Base-by-base conservation (phyloP, 2,888 invertebrate species). In the Eumerus sabulonum region DNA sequence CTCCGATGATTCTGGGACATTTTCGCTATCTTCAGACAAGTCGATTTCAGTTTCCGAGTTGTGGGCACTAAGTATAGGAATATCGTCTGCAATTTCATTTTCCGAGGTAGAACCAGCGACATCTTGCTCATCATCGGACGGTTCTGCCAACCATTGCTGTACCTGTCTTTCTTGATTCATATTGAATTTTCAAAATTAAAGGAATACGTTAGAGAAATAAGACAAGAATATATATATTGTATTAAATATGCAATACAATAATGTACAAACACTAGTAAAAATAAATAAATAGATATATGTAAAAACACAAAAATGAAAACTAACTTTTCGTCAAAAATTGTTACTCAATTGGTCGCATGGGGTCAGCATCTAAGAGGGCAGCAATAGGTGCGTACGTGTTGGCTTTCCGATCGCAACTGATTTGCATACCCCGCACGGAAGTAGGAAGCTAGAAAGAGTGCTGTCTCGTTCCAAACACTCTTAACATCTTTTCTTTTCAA, bases 31-130 rank as follows among this genome's bases (percentile, higher is more conserved):
- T 27, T 27, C 27, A 7, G 27, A 27, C 27, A 27, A 2, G 2
- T 27, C 3, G 27, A 27, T 27, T 27, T 27, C 27, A 27, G 3
- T 27, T 27, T 27, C 27, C 27, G 27, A 4, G 27, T 7, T 7
- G 27, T 27, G 27, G 3, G 27, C 7, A n/a, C n/a, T n/a, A n/a
- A n/a, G n/a, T n/a, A n/a, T n/a, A n/a, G n/a, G 27, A 7, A 27
- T 7, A 27, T 27, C 27, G 27, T 14, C 42, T 51, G 42, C 17
- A 63, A 50, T 51, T 9, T 63, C 51, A n/a, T 38, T 40, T 63
- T 48, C 63, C 40, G 62, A 62, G 38, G 38, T 40, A 62, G 50
- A 45, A 62, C 36, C 36, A 62, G 60, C 36, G 48, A 60, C 16
- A 60, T 45, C 60, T 35, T 47, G 48, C 47, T 45, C 45, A 9